Percentiles rank a stretch among this genome's conserved stretches.
Conservation (phyloP, 2,888 invertebrate genomes). For the Elegia similella region DNA sequence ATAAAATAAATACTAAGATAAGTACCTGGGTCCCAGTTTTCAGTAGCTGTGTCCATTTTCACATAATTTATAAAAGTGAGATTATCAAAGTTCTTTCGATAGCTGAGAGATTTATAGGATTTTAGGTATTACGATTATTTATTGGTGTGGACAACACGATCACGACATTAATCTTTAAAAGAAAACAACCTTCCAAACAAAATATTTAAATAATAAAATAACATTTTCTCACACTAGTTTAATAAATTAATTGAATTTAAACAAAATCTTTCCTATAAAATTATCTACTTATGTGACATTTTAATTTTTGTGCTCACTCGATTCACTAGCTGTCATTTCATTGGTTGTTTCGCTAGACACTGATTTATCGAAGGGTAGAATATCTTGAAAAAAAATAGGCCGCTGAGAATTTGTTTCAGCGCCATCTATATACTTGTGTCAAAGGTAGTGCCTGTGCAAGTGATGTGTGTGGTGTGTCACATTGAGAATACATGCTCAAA, state of each 20-base stretch:
- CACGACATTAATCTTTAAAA: background rate
- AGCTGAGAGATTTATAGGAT: background rate
- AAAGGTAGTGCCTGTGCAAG: too few relatives aligned
- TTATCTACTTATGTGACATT: background rate
- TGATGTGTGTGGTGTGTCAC: too few relatives aligned
- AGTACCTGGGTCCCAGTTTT: constrained; percentile 73
- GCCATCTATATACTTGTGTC: background rate
- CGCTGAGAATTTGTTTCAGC: background rate
- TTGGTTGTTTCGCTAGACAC: background rate
- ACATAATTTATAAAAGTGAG: constrained; percentile 29
- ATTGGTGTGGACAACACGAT: background rate
- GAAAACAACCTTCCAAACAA: background rate
- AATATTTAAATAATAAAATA: background rate
- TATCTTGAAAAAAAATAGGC: background rate
- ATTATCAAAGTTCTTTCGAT: background rate
- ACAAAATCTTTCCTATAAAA: background rate
- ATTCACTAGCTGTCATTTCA: background rate
- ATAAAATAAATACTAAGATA: constrained; percentile 18
- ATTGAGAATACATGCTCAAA: too few relatives aligned
- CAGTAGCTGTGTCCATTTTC: constrained; percentile 59
- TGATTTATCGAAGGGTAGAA: background rate
- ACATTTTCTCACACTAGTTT: background rate
- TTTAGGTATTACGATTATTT: too few relatives aligned
- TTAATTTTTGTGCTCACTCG: background rate
- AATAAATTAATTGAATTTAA: background rate